These are phyloP conservation scores for Phthorimaea operculella DNA, from an alignment of 1,140 invertebrate genomes.

Conservation along the genomic window DNA sequence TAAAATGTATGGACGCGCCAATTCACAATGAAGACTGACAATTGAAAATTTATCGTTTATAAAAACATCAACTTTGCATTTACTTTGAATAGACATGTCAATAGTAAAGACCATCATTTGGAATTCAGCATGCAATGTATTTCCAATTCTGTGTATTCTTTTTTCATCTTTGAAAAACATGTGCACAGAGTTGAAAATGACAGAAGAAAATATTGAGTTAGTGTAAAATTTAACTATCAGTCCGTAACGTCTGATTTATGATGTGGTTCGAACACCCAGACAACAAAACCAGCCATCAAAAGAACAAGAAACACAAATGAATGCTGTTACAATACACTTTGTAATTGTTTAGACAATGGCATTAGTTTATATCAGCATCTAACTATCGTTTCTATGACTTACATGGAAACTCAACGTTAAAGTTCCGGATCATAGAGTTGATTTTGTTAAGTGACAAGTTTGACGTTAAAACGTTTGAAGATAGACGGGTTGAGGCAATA, in stretches of 20 bases:
- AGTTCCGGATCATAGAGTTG: background rate
- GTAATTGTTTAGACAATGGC: slow-evolving; percentile 64
- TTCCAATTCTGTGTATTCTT: too few species aligned
- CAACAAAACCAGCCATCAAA: slow-evolving; percentile 56
- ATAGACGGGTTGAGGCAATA: slow-evolving; percentile 18
- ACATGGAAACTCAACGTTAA: background rate
- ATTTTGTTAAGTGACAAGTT: background rate
- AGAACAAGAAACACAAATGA: slow-evolving; percentile 62
- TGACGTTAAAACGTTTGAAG: slow-evolving; percentile 13
- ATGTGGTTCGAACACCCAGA: slow-evolving; percentile 52
- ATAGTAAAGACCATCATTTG: slow-evolving; percentile 47
- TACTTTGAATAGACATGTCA: slow-evolving; percentile 49
- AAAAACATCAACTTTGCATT: slow-evolving; percentile 46
- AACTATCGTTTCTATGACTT: background rate
- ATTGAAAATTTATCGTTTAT: slow-evolving; percentile 58
- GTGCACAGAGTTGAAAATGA: background rate
- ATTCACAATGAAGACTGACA: slow-evolving; percentile 42
- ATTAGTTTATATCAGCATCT: slow-evolving; percentile 8
- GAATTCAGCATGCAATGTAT: slow-evolving; percentile 29
- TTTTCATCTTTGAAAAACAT: too few species aligned
- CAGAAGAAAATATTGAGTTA: background rate
- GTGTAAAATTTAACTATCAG: slow-evolving; percentile 6
- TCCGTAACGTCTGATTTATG: slow-evolving; percentile 55
- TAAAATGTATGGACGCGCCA: slow-evolving; percentile 30
- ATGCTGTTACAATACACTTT: slow-evolving; percentile 52